Conservation (phyloP, 2,888 invertebrate species). For the Eutolmus rufibarbis region DNA sequence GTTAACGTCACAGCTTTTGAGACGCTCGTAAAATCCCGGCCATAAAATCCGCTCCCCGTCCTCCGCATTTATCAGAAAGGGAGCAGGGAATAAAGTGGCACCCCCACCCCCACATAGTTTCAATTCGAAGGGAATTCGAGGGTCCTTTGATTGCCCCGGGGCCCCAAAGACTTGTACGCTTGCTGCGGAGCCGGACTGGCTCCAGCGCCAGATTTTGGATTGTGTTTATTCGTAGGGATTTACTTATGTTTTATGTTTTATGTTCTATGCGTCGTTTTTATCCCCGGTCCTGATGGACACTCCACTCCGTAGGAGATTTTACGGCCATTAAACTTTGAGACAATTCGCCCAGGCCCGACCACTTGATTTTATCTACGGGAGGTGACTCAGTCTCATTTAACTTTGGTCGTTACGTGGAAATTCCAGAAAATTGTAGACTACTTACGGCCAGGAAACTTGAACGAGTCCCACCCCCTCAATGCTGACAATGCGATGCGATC, state of each 20-base stretch:
- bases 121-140: background rate
- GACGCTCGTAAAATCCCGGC: constrained; percentile 5
- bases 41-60: background rate
- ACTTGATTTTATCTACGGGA: background rate
- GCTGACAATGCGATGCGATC: background rate
- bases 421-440: background rate
- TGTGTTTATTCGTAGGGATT: constrained; percentile 18
- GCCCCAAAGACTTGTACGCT: background rate
- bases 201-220: background rate
- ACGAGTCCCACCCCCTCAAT: background rate
- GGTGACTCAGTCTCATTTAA: constrained; percentile 21
- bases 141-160: background rate
- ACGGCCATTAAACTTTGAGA: constrained; percentile 4
- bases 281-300: background rate
- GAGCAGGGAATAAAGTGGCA: background rate
- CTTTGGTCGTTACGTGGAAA: constrained; percentile 5
- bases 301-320: background rate
- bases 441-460: background rate
- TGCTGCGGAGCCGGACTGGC: background rate
- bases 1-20: constrained; percentile 25
- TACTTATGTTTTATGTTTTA: constrained; percentile 11
- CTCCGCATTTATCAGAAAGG: background rate
- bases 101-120: background rate
- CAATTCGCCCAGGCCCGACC: background rate
- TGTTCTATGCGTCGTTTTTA: background rate